A percentile compares a stretch with the other conserved stretches of the same genome.
Evolutionary conservation across 2,797 vertebrate genomes (phyloP).

Genomic region (Taenioides sp.): DNA sequence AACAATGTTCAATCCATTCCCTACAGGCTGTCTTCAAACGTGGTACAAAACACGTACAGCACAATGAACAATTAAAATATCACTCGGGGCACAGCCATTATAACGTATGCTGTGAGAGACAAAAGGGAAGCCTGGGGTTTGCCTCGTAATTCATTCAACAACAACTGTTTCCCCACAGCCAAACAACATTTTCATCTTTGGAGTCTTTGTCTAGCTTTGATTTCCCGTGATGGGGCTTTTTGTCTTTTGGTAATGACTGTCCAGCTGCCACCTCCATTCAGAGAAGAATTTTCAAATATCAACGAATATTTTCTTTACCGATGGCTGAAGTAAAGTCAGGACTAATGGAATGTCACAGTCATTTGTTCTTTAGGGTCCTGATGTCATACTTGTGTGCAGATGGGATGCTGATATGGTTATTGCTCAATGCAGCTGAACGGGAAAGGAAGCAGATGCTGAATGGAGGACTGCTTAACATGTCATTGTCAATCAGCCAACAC

Average conservation of each 20-base stretch:
- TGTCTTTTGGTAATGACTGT: constrained; percentile 9
- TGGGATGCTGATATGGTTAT: constrained; percentile 35
- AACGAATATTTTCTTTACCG: background rate
- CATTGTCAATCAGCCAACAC: constrained; percentile 31
- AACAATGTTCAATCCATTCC: background rate
- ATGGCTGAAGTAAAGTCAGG: background rate
- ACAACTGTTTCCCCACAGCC: constrained; percentile 2
- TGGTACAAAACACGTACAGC: background rate
- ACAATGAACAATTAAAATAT: constrained; percentile 13
- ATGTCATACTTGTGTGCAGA: constrained; percentile 39
- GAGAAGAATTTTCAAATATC: background rate
- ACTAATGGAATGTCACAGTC: constrained; percentile 4
- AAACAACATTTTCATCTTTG: constrained; percentile 13
- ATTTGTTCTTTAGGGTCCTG: constrained; percentile 28
- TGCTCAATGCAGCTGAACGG: constrained; percentile 37
- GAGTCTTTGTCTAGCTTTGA: constrained; percentile 11
- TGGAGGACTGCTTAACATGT: constrained; percentile 32
- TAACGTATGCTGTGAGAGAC: background rate
- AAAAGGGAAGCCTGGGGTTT: constrained; percentile 1
- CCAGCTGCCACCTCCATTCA: constrained; percentile 1
- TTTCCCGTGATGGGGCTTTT: constrained; percentile 10
- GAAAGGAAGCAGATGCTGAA: constrained; percentile 55
- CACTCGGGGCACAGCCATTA: constrained; percentile 8
- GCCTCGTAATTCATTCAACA: constrained; percentile 3
- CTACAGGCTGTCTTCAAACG: background rate